Base-by-base conservation (phyloP, 2,113 vertebrate genomes). In the Fulmarus glacialis region DNA sequence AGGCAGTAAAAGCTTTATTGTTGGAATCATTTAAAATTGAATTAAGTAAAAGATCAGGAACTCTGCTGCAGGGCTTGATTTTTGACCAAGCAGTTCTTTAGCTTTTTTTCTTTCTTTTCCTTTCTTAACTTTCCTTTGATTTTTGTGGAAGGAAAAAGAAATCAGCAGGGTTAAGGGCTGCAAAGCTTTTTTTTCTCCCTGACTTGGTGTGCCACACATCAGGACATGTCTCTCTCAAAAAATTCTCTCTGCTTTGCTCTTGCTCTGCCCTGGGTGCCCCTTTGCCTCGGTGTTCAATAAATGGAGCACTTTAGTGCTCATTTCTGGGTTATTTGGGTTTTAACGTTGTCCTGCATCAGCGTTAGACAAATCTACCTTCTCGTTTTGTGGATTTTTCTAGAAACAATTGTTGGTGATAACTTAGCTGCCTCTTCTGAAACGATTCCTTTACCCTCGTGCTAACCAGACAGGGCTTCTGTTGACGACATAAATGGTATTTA, bases 401-500 rank as follows among this genome's bases (percentile, higher is more conserved):
- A 36, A 68, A 13, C 9, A 6, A 2, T 20, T 4, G 11, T 26
- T 11, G 6, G 11, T 11, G 21, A 15, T 42, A 10, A 42, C 24
- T 38, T 8, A 3, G 18, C 30, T 73, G 26, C 58, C 22, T 72
- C n/a, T 42, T 27, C 48, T 30, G n/a, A 19, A 50, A 9, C 32
- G 2, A 9, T 62, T 48, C 36, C 24, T 40, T 30, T 27, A 2
- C 30, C 23, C 43, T 56, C 1, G 0, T 15, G 34, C n/a, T 42
- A 6, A 8, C 9, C 9, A 22, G 68, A 2, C 8, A 2, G 70
- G 36, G 45, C 29, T 72, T 40, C 52, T 55, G 0, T 6, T 19
- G 38, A 1, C 1, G 22, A 8, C 11, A 0, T 16, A 9, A 36
- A 10, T 5, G 45, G 73, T 34, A 11, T 62, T 52, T 26, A 2